Evolutionary conservation across 92 coral and sea anemone species (phyloP), one percentile per base, ranked within the genome.

Genomic region (Heteractis magnifica): DNA sequence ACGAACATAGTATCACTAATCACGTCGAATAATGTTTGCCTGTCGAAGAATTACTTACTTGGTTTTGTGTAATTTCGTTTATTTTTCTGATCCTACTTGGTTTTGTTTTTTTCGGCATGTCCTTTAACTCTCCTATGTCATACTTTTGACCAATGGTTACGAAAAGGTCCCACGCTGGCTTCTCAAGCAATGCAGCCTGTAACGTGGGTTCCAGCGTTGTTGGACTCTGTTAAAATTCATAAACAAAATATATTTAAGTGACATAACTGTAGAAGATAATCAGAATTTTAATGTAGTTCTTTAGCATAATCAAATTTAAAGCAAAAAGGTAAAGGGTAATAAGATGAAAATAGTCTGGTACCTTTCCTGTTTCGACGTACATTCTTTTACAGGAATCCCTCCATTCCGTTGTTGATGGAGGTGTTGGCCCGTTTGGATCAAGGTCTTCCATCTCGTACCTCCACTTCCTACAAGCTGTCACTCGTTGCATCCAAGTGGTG

Each of bases 111-210:
- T 73, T 14, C 77, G 44, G 77, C 49, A 16, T 8, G 41, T 73
- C 77, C 23, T 73, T 73, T 16, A 73, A 49, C 18, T 49, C 77
- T 8, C 73, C 23, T 77, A n/a, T 20, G 18, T n/a, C 10, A 21
- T 41, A 64, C 58, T 18, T 65, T 52, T 64, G 7, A 11, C 21
- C 76, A 23, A 55, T 72, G 15, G 72, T 19, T 4, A 23, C 8
- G 49, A 81, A 81, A 9, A 62, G 56, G 10, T 81, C 84, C 84
- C 65, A 81, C 4, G 84, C 77, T 20, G n/a, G 52, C 21, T 81
- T 81, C 23, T 70, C 56, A 34, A 81, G 76, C 51, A 81, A 49
- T 10, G 77, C 84, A 18, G 84, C 76, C 53, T 65, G 77, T 6
- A 81, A 52, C 5, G 84, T 81, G 12, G 84, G 76, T 16, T 81